Evolutionary conservation across 2,797 vertebrate species (phyloP).

Genomic region (Microchirus variegatus): DNA sequence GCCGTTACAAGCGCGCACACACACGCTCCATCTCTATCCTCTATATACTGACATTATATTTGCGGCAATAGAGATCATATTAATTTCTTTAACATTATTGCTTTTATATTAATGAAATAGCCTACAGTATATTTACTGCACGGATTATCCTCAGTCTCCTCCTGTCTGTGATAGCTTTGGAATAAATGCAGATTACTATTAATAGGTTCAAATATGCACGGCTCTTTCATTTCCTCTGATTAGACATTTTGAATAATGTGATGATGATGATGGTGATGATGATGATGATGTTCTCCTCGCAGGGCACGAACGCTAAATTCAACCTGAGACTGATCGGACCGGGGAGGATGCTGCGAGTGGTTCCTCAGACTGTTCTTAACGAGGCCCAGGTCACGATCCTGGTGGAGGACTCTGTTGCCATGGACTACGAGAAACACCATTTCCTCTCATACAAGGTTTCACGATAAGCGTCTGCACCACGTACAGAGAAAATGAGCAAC

Average conservation of each 20-base stretch:
- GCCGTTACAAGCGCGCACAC: slow-evolving; percentile 28
- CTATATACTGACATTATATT: slow-evolving; percentile 26
- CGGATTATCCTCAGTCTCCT: slow-evolving; percentile 36
- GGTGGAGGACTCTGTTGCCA: slow-evolving; percentile 92
- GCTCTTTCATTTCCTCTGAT: slow-evolving; percentile 11
- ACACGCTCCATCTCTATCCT: slow-evolving; percentile 30
- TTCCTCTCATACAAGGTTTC: slow-evolving; percentile 87
- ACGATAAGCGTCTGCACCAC: not conserved
- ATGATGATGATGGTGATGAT: slow-evolving; percentile 1
- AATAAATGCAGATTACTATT: slow-evolving; percentile 46
- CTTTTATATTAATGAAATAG: slow-evolving; percentile 57
- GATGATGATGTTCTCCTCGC: slow-evolving; percentile 21
- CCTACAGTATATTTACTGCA: slow-evolving; percentile 4
- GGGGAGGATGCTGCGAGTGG: slow-evolving; percentile 89
- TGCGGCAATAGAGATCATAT: slow-evolving; percentile 38
- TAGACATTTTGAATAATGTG: slow-evolving; percentile 13
- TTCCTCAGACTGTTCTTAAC: slow-evolving; percentile 95
- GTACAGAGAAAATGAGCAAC: too few species aligned
- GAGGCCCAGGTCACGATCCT: slow-evolving; percentile 97
- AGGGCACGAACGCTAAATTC: slow-evolving; percentile 98
- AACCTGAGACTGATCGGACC: slow-evolving; percentile 90
- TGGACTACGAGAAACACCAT: slow-evolving; percentile 93
- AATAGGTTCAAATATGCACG: slow-evolving; percentile 26
- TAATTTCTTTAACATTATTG: slow-evolving; percentile 41
- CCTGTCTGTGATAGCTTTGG: slow-evolving; percentile 21